Evolutionary conservation across 2,888 invertebrate genomes (phyloP).

Genomic region (Lissonota sp.): DNA sequence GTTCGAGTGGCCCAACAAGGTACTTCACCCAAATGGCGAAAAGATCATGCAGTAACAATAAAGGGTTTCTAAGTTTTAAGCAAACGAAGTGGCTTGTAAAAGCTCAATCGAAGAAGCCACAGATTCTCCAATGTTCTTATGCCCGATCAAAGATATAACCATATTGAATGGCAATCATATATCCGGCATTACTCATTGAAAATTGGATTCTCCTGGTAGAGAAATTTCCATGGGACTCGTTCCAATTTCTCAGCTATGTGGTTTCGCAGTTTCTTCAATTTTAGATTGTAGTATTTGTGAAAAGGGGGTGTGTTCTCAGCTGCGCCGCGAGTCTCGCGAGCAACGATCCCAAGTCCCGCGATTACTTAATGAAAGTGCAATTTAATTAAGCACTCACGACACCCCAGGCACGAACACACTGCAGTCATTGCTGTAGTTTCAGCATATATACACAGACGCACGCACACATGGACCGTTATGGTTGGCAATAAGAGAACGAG

Average conservation of each 20-base stretch:
- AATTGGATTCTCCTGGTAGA: too few species aligned
- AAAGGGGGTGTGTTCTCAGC: background rate
- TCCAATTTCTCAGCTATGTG: slow-evolving; percentile 4
- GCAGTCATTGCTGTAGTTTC: background rate
- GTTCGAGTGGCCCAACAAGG: too few species aligned
- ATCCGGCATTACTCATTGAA: too few species aligned
- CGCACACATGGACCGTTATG: background rate
- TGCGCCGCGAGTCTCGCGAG: slow-evolving; percentile 37
- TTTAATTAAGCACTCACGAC: slow-evolving; percentile 58
- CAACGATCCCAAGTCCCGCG: slow-evolving; percentile 47
- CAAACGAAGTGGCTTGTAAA: too few species aligned
- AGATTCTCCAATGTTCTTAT: too few species aligned
- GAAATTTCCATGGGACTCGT: slow-evolving; percentile 15
- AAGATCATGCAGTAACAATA: too few species aligned
- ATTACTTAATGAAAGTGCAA: slow-evolving; percentile 64
- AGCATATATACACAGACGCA: slow-evolving; percentile 13
- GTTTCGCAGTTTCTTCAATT: too few species aligned
- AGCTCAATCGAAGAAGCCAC: too few species aligned
- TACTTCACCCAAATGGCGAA: too few species aligned
- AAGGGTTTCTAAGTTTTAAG: too few species aligned
- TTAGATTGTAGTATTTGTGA: background rate
- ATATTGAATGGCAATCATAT: too few species aligned
- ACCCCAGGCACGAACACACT: slow-evolving; percentile 14
- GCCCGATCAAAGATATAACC: too few species aligned
- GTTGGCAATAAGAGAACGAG: slow-evolving; percentile 6